Percentiles rank a stretch among this genome's conserved stretches.
Evolutionary conservation across 2,113 vertebrate genomes (phyloP).

Genomic region (Cinclus cinclus): DNA sequence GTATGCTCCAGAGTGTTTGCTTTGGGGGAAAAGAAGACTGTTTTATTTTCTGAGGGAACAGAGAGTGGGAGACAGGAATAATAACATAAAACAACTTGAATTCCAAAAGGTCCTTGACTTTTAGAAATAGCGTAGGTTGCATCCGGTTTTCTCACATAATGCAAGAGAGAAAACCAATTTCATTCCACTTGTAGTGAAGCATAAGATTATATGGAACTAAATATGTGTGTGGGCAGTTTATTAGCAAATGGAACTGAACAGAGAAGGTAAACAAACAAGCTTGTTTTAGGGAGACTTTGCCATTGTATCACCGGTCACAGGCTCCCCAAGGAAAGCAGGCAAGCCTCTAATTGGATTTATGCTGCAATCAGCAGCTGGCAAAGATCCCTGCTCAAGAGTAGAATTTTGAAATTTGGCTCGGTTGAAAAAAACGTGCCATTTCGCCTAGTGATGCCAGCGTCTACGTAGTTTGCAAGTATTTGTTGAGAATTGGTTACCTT

Average conservation of each 20-base stretch:
- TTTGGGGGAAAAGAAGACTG: background rate
- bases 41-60: background rate
- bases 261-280: conserved; percentile 54
- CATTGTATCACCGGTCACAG: background rate
- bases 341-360: background rate
- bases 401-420: background rate
- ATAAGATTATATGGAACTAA: conserved; percentile 30
- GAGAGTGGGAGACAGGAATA: background rate
- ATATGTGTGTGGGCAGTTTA: conserved; percentile 45
- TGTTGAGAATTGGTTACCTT: background rate
- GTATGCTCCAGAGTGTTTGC: background rate
- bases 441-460: background rate
- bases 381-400: background rate
- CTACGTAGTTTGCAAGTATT: background rate
- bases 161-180: conserved; percentile 6
- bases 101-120: background rate
- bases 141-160: background rate
- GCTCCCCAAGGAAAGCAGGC: background rate
- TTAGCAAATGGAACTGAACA: conserved; percentile 41
- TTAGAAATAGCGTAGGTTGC: background rate
- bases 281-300: conserved; percentile 20
- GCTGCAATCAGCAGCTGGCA: background rate
- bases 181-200: background rate
- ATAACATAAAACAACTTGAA: background rate
- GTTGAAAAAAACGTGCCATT: background rate